Evolutionary conservation across 2,888 invertebrate species (phyloP).

Genomic region (Archips crataeganus): DNA sequence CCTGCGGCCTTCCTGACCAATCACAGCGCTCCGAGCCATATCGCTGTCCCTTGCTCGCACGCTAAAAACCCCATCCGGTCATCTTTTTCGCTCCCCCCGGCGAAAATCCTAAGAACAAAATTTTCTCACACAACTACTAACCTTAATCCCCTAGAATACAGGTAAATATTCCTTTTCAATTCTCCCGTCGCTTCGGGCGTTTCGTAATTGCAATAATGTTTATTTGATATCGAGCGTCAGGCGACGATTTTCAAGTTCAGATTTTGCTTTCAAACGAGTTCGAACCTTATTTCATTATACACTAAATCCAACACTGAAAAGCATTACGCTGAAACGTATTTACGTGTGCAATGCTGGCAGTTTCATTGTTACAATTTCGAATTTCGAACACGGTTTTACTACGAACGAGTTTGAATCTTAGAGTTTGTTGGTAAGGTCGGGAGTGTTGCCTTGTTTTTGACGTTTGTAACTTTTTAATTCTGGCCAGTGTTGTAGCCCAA

Average conservation of each 20-base stretch:
- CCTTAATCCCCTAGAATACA: conserved; percentile 56
- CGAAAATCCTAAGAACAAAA: conserved; percentile 78
- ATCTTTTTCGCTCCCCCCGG: conserved; percentile 81
- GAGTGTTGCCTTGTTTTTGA: conserved; percentile 47
- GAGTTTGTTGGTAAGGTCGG: conserved; percentile 44
- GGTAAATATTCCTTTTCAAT: conserved; percentile 57
- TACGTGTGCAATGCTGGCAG: conserved; percentile 83
- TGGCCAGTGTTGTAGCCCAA: conserved; percentile 57
- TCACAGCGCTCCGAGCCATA: conserved; percentile 86
- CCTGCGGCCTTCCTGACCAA: conserved; percentile 87
- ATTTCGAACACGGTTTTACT: conserved; percentile 57
- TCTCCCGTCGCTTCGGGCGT: conserved; percentile 68
- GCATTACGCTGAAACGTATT: conserved; percentile 76
- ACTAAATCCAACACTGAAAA: conserved; percentile 68
- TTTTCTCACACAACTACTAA: conserved; percentile 57
- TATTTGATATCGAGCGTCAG: conserved; percentile 86
- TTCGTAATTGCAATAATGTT: conserved; percentile 67
- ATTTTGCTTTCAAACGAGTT: conserved; percentile 76
- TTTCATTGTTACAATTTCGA: conserved; percentile 84
- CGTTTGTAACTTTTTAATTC: conserved; percentile 56
- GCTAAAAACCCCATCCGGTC: conserved; percentile 60
- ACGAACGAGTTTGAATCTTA: conserved; percentile 49
- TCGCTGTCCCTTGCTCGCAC: conserved; percentile 65
- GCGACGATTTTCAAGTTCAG: conserved; percentile 86
- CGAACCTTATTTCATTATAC: conserved; percentile 70